Evolutionary conservation across 1,140 invertebrate genomes (phyloP), one percentile per base, ranked within the genome.

Genomic region (Diplogasteroides magnus): DNA sequence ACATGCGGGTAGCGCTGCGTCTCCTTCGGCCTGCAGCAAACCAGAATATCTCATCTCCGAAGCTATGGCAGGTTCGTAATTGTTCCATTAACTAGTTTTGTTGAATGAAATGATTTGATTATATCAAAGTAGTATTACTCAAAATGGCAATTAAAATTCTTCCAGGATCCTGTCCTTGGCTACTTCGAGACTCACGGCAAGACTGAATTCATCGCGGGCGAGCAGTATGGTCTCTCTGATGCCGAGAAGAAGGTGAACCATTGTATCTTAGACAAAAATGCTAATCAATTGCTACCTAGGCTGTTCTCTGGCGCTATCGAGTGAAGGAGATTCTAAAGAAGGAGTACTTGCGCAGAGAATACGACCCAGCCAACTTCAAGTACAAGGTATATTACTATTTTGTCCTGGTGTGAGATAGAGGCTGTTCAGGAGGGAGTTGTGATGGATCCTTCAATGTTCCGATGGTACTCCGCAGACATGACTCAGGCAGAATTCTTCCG

Each of bases 311-410:
- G 79, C 78, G 79, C 55, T 82, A 82, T 64, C 57, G 81, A 14
- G 81, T 83, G 28, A 82, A 82, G 67, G 81, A 82, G 65, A 82
- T 83, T 69, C 74, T 82, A 25, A 82, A 82, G 70, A 82, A 82
- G 48, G 80, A 82, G 68, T 83, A 81, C 61, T 48, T 82, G 0
- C 73, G 80, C 26, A 73, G 80, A 28, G 81, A 82, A 48, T 82
- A 62, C 67, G 76, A 82, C 70, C 80, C 80, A 2, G 67, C 79
- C 61, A 83, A 75, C 37, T 81, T 77, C 64, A 82, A 83, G 59
- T 82, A 82, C 69, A 81, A 81, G 75, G 78, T 79, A 19, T 48
- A 62, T 67, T 66, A 28, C 6, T 26, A n/a, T 29, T 29, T 70
- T 6, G n/a, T 31, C 58, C 29, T 14, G 23, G 2, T 23, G 31